phyloP scores from a whole-genome alignment of 30 jellyfish, hydroid and myxozoan species.

The Cassiopea xamachana region DNA sequence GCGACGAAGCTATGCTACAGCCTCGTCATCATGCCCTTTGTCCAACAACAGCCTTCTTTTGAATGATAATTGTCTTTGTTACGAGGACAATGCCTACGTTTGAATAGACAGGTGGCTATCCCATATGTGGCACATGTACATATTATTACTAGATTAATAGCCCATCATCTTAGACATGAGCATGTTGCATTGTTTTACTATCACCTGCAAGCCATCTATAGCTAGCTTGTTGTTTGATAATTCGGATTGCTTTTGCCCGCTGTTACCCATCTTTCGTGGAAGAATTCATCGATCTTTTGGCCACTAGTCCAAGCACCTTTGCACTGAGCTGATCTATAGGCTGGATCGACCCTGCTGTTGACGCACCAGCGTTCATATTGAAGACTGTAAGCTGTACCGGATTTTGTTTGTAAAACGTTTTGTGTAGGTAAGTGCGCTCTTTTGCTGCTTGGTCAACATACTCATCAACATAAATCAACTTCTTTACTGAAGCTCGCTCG shows the following conservation, averaged over 20 bases:
- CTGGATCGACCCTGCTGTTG: background rate
- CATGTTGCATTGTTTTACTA: slow-evolving; percentile 61
- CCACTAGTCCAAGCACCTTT: background rate
- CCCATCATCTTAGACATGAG: slow-evolving; percentile 76
- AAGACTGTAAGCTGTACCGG: background rate
- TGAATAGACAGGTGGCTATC: slow-evolving; percentile 70
- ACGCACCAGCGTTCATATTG: background rate
- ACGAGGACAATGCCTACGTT: slow-evolving; percentile 54
- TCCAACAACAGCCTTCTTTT: slow-evolving; percentile 59
- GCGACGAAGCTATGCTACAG: slow-evolving; percentile 25
- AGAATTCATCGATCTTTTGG: background rate
- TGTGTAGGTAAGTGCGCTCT: slow-evolving; percentile 39
- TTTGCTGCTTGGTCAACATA: slow-evolving; percentile 7
- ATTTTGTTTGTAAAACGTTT: slow-evolving; percentile 41
- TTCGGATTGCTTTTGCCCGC: slow-evolving; percentile 43
- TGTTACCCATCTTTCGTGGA: slow-evolving; percentile 4
- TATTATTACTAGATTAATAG: slow-evolving; percentile 74
- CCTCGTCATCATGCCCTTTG: slow-evolving; percentile 39
- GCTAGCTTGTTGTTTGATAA: slow-evolving; percentile 58
- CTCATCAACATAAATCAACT: background rate
- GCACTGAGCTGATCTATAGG: slow-evolving; percentile 29
- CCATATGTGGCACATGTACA: slow-evolving; percentile 81
- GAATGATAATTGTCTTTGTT: slow-evolving; percentile 74
- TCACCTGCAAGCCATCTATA: slow-evolving; percentile 67
- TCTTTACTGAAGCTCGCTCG: background rate